Evolutionary conservation across 2,888 invertebrate species (phyloP), one percentile per base, ranked within the genome.

Genomic region (Seira ritae): DNA sequence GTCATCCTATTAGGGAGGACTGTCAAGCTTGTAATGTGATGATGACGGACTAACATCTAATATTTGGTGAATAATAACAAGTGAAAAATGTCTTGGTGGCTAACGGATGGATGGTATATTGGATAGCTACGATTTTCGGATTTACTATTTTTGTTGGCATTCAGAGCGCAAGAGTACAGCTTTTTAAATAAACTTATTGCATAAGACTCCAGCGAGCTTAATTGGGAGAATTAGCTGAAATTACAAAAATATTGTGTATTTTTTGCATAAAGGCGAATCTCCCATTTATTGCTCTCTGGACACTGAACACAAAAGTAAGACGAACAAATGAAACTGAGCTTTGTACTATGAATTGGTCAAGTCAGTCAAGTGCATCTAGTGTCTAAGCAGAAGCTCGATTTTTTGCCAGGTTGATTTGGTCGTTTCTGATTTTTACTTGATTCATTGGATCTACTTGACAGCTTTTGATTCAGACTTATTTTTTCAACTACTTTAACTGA

Each of bases 161-260:
- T n/a, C n/a, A n/a, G n/a, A n/a, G n/a, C n/a, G n/a, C n/a, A n/a
- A n/a, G n/a, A n/a, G n/a, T n/a, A n/a, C n/a, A n/a, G n/a, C n/a
- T n/a, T n/a, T n/a, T n/a, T n/a, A n/a, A n/a, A n/a, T n/a, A n/a
- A n/a, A n/a, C n/a, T n/a, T n/a, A n/a, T 31, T 31, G 31, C 31
- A 31, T 31, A 31, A 31, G 8, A 8, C 31, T 8, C 17, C 6
- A 50, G 15, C 12, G 23, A 4, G n/a, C 46, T 76, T 81, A 81
- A 81, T 81, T 81, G 81, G 70, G 76, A 19, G 76, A 81, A 81
- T 67, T 65, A 81, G 76, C 17, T 80, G 19, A 46, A 31, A 62
- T 70, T 12, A 42, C 50, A 20, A 23, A 66, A 65, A 76, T 76
- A 50, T 50, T 50, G 50, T n/a, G n/a, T 31, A 50, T 50, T 50